Evolutionary conservation across 2,888 invertebrate species (phyloP).

Genomic region (Cremastobaeus sp.): DNA sequence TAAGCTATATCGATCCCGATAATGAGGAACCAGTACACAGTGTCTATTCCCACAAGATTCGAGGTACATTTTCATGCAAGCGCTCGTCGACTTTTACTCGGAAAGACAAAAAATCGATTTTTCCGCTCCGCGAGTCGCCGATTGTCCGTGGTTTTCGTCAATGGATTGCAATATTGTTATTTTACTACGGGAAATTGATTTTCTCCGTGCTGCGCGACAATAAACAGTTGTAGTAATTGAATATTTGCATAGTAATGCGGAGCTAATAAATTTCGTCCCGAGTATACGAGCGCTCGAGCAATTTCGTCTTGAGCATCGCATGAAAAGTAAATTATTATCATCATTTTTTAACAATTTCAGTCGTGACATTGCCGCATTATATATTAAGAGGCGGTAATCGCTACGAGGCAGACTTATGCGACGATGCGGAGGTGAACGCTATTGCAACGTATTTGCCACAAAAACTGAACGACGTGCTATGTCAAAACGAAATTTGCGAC

Average conservation of each 20-base stretch:
- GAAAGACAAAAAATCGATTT: too few relatives aligned
- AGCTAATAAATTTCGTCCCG: conserved; percentile 1
- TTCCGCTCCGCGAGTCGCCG: too few relatives aligned
- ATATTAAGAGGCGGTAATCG: conserved; percentile 68
- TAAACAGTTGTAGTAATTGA: too few relatives aligned
- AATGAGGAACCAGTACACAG: conserved; percentile 68
- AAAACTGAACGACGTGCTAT: conserved; percentile 68
- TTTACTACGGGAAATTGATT: not conserved
- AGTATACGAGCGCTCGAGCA: too few relatives aligned
- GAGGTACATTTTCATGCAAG: conserved; percentile 62
- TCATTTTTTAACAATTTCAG: conserved; percentile 52
- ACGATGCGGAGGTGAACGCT: conserved; percentile 67
- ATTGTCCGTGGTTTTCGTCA: too few relatives aligned
- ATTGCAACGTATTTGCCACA: conserved; percentile 66
- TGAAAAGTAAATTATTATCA: not conserved
- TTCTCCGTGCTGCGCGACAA: not conserved
- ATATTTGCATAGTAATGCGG: too few relatives aligned
- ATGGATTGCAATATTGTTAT: not conserved
- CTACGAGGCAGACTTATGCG: conserved; percentile 66
- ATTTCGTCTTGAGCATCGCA: too few relatives aligned
- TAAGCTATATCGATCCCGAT: conserved; percentile 69
- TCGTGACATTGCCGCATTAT: conserved; percentile 69
- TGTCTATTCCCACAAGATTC: conserved; percentile 66
- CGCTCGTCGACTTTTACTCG: too few relatives aligned
- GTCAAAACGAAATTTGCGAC: conserved; percentile 67